Evolutionary conservation across 2,888 invertebrate genomes (phyloP).

Genomic region (Ephialtes manifestator): DNA sequence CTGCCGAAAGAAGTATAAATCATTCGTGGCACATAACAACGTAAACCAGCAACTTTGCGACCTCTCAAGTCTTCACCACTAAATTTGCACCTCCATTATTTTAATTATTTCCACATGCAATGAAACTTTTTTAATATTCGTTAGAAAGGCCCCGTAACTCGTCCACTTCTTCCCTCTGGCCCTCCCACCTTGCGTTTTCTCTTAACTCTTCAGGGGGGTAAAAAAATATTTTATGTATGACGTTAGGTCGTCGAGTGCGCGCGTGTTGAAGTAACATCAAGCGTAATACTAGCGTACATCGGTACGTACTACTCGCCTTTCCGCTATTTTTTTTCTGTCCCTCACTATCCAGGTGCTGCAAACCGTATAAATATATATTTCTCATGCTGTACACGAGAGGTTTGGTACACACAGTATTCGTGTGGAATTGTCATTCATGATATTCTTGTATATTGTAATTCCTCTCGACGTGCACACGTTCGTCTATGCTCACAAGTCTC

Average conservation of each 20-base stretch:
- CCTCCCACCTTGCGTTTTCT: not conserved
- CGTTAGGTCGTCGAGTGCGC: slow-evolving; percentile 49
- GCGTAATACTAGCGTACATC: slow-evolving; percentile 64
- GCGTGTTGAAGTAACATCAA: slow-evolving; percentile 57
- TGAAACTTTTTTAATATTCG: slow-evolving; percentile 69
- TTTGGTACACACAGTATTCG: slow-evolving; percentile 28
- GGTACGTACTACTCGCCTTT: not conserved
- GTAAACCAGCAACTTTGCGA: slow-evolving; percentile 39
- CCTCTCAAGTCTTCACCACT: slow-evolving; percentile 23
- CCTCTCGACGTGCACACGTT: slow-evolving; percentile 24
- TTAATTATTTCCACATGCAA: slow-evolving; percentile 62
- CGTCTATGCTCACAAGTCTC: slow-evolving; percentile 3
- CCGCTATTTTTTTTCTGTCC: not conserved
- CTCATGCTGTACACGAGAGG: slow-evolving; percentile 23
- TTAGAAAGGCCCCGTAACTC: slow-evolving; percentile 34
- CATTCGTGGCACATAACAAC: not conserved
- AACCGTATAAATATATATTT: slow-evolving; percentile 59
- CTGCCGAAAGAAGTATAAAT: not conserved
- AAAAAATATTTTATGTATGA: slow-evolving; percentile 65
- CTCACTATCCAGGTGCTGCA: not conserved
- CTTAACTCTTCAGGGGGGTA: not conserved
- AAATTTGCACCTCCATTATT: slow-evolving; percentile 66
- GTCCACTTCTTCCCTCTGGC: slow-evolving; percentile 1
- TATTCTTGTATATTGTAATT: slow-evolving; percentile 62
- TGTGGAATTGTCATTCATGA: slow-evolving; percentile 66